phyloP scores from a whole-genome alignment of 2,113 vertebrate species.

The Gymnogyps californianus region DNA sequence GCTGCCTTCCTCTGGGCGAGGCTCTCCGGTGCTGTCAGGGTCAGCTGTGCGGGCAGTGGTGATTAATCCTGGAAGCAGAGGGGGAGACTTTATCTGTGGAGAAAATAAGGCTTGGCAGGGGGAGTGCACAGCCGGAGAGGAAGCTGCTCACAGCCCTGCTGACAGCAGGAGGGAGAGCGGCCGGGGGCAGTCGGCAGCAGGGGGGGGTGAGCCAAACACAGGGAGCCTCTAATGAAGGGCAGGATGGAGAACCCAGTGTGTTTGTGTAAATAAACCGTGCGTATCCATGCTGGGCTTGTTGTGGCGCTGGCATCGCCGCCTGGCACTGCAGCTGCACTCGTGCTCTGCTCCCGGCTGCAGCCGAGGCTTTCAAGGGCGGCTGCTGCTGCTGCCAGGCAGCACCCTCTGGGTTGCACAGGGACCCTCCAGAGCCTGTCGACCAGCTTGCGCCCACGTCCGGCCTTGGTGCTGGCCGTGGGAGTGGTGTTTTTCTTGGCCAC shows the following conservation, averaged over 20 bases:
- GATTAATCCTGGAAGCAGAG: background rate
- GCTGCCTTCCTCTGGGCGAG: background rate
- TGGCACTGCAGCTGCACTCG: background rate
- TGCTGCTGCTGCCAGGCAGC: background rate
- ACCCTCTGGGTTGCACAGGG: background rate
- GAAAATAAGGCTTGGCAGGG: background rate
- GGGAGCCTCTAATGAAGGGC: background rate
- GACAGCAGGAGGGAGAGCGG: background rate
- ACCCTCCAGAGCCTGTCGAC: background rate
- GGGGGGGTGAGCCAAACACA: background rate
- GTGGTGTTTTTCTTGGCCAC: background rate
- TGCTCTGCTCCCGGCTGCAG: background rate
- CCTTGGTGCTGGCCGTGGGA: background rate
- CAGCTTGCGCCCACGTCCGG: background rate
- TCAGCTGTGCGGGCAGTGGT: background rate
- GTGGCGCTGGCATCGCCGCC: background rate
- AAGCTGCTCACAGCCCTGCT: conserved; percentile 1
- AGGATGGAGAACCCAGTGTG: background rate
- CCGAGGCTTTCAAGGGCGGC: background rate
- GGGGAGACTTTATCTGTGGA: background rate
- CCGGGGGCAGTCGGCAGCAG: background rate
- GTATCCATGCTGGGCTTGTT: background rate
- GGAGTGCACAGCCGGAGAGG: background rate
- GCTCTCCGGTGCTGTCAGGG: background rate
- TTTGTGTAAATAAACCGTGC: background rate